Conservation (phyloP, 2,888 invertebrate genomes). For the Sialis fuliginosa region DNA sequence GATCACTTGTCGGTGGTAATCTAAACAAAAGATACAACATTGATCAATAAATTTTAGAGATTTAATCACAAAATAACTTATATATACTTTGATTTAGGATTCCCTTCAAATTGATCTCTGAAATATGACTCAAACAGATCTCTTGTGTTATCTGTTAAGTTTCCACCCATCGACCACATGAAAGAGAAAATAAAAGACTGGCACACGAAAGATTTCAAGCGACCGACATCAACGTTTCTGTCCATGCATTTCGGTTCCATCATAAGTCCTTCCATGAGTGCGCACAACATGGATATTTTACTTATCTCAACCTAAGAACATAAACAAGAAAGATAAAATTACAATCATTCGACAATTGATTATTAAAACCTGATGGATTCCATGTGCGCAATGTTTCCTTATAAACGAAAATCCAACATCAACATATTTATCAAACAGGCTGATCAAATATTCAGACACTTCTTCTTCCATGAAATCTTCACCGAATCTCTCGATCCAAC, state of each 20-base stretch:
- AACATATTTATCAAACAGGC: conserved; percentile 46
- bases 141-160: conserved; percentile 51
- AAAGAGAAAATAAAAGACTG: conserved; percentile 69
- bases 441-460: conserved; percentile 38
- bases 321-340: background rate
- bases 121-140: conserved; percentile 51
- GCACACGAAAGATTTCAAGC: conserved; percentile 43
- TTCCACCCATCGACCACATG: conserved; percentile 78
- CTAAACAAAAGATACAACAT: conserved; percentile 23
- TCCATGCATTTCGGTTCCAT: conserved; percentile 33
- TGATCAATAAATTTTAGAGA: no score
- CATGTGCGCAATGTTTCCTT: conserved; percentile 45
- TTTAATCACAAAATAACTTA: conserved; percentile 13
- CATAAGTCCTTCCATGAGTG: conserved; percentile 51
- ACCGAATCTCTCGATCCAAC: conserved; percentile 47
- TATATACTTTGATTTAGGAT: conserved; percentile 27
- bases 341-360: no score
- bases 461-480: conserved; percentile 33
- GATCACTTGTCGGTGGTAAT: conserved; percentile 44
- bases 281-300: conserved; percentile 61
- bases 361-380: conserved; percentile 51
- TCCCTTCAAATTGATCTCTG: conserved; percentile 46
- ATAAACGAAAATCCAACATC: conserved; percentile 48
- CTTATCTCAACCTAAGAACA: conserved; percentile 55
- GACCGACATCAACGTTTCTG: conserved; percentile 34